Base-by-base conservation (phyloP, 2,888 invertebrate species). In the Aquatica leii region DNA sequence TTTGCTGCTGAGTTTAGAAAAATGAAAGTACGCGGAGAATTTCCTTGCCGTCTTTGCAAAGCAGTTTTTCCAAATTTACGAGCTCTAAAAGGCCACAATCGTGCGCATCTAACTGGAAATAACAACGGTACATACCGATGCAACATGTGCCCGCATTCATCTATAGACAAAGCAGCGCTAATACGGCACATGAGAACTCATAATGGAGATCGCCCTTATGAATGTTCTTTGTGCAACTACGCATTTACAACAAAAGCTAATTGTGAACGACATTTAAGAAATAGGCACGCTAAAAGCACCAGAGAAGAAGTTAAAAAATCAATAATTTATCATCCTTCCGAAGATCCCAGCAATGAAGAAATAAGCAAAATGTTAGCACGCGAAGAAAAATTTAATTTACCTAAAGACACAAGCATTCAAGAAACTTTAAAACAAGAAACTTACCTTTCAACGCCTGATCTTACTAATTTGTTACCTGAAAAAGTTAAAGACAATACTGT, bases 211-310 rank as follows among this genome's bases (percentile, higher is more conserved):
- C 86, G 97, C 9, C 97, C 97, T 0, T 97, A 94, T 78, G 95
- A 96, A 80, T 98, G 97, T 77, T 90, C 92, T 0, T 87, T 97
- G n/a, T 98, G 98, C 81, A 94, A 94, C 76, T 97, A 95, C 77
- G 96, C 97, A 1, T 98, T 98, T 81, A 97, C 97, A 20, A 97
- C 97, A 0, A 97, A 97, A 83, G 97, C 97, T 1, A 97, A 98
- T 78, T 98, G 98, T 80, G 97, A 98, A 82, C 86, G 97, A 4
- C 97, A 98, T 80, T 86, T 97, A 73, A 86, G 96, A 69, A 97
- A 97, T 80, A 88, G 95, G 18, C 97, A 97, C 76, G 90, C 91
- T 0, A 94, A 94, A 80, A 87, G 89, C 0, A 90, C 92, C 1
- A 87, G 95, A 57, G 94, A 95, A 71, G 95, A 97, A 72, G 92